These are phyloP conservation scores for Callosobruchus maculatus DNA, from an alignment of 2,888 invertebrate genomes.

Conservation along the genomic window DNA sequence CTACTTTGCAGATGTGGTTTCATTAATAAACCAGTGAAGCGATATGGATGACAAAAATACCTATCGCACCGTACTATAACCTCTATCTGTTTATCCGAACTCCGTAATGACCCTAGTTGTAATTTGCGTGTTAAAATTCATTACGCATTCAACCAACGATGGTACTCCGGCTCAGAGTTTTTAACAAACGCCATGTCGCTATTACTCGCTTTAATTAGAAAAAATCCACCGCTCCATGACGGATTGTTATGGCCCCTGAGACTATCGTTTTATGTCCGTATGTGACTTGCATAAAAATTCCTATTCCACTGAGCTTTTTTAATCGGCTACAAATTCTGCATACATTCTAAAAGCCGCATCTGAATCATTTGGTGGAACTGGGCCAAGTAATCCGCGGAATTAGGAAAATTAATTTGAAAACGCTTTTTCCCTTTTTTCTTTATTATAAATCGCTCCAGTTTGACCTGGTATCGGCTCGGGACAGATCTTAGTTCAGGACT, in stretches of 20 bases:
- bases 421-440: no score
- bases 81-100: neutral
- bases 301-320: neutral
- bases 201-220: neutral
- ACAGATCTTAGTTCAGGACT: no score
- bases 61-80: neutral
- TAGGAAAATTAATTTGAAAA: no score
- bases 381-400: no score
- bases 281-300: neutral
- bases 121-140: slow-evolving; percentile 11
- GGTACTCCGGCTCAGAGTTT: neutral
- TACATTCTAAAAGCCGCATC: no score
- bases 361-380: no score
- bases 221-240: neutral
- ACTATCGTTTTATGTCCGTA: neutral
- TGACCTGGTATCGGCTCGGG: no score
- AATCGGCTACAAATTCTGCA: neutral
- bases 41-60: neutral
- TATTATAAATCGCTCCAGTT: no score
- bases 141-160: slow-evolving; percentile 11
- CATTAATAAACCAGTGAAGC: no score
- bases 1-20: no score
- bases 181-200: neutral
- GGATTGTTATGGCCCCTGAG: neutral
- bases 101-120: neutral